These are phyloP conservation scores for Cenopis cana DNA, from an alignment of 2,888 invertebrate species.

Conservation along the genomic window DNA sequence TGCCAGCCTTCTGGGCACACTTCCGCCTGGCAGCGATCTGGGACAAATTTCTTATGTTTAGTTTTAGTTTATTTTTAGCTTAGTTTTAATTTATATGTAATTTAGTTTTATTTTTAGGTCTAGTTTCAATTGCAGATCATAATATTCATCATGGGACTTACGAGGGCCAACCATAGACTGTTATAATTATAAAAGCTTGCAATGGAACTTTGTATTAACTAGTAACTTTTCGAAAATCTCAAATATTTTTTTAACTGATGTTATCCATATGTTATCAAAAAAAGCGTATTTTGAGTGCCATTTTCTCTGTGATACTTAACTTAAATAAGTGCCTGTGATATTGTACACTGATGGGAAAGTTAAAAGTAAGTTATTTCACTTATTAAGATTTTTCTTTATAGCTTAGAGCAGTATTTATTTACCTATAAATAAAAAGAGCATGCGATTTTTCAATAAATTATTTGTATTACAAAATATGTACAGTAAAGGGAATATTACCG, in stretches of 20 bases:
- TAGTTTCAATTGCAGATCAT: too few relatives aligned
- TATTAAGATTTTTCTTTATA: conserved; percentile 64
- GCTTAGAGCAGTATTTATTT: conserved; percentile 79
- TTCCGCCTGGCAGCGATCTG: too few relatives aligned
- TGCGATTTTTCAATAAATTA: conserved; percentile 64
- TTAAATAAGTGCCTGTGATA: conserved; percentile 62
- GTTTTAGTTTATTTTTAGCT: too few relatives aligned
- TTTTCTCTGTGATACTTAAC: conserved; percentile 15
- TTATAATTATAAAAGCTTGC: conserved; percentile 6
- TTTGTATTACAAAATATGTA: conserved; percentile 64
- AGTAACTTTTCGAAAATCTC: background rate
- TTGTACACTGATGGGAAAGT: conserved; percentile 84
- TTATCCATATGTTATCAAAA: background rate
- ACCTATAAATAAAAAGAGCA: conserved; percentile 59
- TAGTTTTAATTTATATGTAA: too few relatives aligned
- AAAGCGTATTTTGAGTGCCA: background rate
- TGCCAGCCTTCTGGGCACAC: too few relatives aligned
- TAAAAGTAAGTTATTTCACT: conserved; percentile 73
- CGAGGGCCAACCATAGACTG: too few relatives aligned
- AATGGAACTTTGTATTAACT: background rate
- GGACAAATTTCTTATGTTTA: too few relatives aligned
- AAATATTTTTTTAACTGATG: too few relatives aligned
- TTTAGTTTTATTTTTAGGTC: too few relatives aligned
- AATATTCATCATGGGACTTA: too few relatives aligned
- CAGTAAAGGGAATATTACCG: conserved; percentile 82